Percentiles rank a stretch among this genome's conserved stretches.
These are phyloP conservation scores for Cheilosia variabilis DNA, from an alignment of 2,888 invertebrate genomes.

Conservation along the genomic window DNA sequence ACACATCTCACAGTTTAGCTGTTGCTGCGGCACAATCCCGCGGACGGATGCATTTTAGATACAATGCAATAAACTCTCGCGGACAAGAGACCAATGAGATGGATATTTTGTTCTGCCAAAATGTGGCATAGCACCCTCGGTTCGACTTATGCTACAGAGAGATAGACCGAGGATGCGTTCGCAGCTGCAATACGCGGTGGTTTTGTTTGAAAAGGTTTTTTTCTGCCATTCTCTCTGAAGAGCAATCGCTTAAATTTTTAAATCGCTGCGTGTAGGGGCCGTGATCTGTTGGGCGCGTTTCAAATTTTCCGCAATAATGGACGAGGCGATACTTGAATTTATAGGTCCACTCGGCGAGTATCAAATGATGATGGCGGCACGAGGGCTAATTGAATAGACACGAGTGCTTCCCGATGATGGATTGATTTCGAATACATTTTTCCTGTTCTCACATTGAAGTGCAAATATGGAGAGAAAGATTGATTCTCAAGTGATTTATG, in stretches of 20 bases:
- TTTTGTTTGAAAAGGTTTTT: neutral
- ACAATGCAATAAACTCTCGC: slow-evolving; percentile 28
- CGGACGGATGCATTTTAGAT: slow-evolving; percentile 35
- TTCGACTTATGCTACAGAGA: slow-evolving; percentile 3
- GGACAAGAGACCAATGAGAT: slow-evolving; percentile 27
- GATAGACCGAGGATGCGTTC: slow-evolving; percentile 27
- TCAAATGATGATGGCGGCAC: slow-evolving; percentile 8
- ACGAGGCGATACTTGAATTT: neutral
- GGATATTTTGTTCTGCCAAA: slow-evolving; percentile 36
- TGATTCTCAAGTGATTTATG: neutral
- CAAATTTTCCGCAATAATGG: neutral
- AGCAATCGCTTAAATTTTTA: slow-evolving; percentile 47
- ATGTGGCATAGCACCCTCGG: slow-evolving; percentile 13
- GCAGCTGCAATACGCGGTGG: neutral
- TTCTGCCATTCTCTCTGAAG: neutral
- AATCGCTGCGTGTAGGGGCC: slow-evolving; percentile 17
- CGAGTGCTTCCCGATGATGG: slow-evolving; percentile 20
- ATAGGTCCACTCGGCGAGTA: neutral
- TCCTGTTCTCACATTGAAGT: slow-evolving; percentile 2
- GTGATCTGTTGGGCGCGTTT: neutral
- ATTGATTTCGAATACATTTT: slow-evolving; percentile 29
- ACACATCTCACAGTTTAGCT: slow-evolving; percentile 29
- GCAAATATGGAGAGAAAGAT: neutral
- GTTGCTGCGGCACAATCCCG: slow-evolving; percentile 23
- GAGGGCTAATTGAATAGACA: slow-evolving; percentile 47